These are phyloP conservation scores for Drosophila meridiana DNA, from an alignment of 2,888 invertebrate species.

Conservation along the genomic window DNA sequence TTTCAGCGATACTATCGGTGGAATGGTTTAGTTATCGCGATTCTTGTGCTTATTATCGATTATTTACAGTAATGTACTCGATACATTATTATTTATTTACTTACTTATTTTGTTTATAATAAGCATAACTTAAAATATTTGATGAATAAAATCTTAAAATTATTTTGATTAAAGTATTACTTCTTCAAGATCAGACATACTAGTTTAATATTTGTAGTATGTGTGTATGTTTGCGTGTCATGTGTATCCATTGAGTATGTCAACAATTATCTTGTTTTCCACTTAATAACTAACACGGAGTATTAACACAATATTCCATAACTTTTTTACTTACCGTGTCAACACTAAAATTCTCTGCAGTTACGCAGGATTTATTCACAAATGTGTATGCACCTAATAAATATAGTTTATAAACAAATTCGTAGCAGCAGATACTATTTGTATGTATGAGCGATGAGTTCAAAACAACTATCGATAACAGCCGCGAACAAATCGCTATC, in stretches of 20 bases:
- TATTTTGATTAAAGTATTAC: not conserved
- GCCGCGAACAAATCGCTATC: not conserved
- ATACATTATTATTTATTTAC: not conserved
- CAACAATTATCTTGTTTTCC: conserved; percentile 6
- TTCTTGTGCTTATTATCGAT: conserved; percentile 24
- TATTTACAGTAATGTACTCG: conserved; percentile 9
- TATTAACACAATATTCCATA: not conserved
- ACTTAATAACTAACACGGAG: not conserved
- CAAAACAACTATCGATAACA: conserved; percentile 25
- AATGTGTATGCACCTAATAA: conserved; percentile 4
- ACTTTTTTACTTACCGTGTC: conserved; percentile 17
- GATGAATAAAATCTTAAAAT: no score
- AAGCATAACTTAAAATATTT: no score
- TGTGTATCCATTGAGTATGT: not conserved
- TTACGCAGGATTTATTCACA: conserved; percentile 9
- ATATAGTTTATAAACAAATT: conserved; percentile 7
- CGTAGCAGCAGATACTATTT: conserved; percentile 1
- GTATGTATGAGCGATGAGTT: conserved; percentile 5
- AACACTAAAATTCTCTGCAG: conserved; percentile 2
- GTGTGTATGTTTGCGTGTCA: conserved; percentile 1
- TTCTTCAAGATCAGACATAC: not conserved
- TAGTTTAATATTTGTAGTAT: not conserved
- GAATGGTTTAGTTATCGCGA: conserved; percentile 5
- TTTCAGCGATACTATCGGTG: conserved; percentile 22
- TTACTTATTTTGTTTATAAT: not conserved